Percentiles rank a stretch among this genome's conserved stretches.
Evolutionary conservation across 2,797 vertebrate species (phyloP).

Genomic region (Leptatherina wallacei): DNA sequence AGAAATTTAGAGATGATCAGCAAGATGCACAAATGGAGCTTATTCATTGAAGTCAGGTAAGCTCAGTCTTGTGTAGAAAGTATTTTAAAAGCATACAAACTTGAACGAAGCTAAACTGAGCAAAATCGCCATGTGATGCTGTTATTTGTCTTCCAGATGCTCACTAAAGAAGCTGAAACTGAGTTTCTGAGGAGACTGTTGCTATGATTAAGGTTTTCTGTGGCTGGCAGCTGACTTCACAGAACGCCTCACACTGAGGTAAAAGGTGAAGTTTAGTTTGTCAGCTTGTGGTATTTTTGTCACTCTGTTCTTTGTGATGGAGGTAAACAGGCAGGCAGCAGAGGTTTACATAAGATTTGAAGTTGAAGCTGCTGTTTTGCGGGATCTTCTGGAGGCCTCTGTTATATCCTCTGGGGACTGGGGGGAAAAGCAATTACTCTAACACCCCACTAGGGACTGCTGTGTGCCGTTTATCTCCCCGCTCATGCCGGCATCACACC

Average conservation of each 20-base stretch:
- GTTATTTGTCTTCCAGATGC: constrained; percentile 16
- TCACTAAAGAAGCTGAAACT: constrained; percentile 3
- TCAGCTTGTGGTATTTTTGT: not conserved
- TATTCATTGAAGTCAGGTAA: constrained; percentile 20
- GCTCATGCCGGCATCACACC: constrained; percentile 34
- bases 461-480: constrained; percentile 57
- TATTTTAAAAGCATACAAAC: not conserved
- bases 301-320: constrained; percentile 7
- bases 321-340: constrained; percentile 23
- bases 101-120: not conserved
- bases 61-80: not conserved
- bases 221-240: not conserved
- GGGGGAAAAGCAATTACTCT: constrained; percentile 70
- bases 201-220: not conserved
- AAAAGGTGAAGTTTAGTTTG: not conserved
- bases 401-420: constrained; percentile 47
- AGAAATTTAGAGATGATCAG: constrained; percentile 26
- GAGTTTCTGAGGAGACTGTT: not conserved
- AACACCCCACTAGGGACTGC: constrained; percentile 77
- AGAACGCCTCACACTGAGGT: not conserved
- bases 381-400: constrained; percentile 25
- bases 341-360: constrained; percentile 30
- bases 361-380: constrained; percentile 36
- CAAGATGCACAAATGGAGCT: constrained; percentile 7
- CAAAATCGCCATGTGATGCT: constrained; percentile 1